These are phyloP conservation scores for Bemisia tabaci DNA, from an alignment of 1,140 invertebrate species.

Conservation along the genomic window DNA sequence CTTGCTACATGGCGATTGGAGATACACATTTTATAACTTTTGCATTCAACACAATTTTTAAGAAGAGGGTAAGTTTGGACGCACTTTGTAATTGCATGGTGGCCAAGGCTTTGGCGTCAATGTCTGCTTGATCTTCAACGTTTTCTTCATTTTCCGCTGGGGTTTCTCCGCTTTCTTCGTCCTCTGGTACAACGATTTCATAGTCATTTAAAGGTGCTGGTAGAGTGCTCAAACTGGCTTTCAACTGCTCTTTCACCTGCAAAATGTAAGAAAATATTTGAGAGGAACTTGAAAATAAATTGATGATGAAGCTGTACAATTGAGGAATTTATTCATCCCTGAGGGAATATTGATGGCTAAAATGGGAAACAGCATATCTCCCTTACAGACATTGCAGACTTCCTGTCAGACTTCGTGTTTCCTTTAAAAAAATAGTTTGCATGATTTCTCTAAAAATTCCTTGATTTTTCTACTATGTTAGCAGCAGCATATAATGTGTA, in stretches of 20 bases:
- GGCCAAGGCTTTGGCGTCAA: conserved; percentile 54
- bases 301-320: too few species aligned
- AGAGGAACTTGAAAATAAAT: conserved; percentile 22
- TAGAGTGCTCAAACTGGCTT: conserved; percentile 57
- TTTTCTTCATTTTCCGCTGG: conserved; percentile 31
- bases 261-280: conserved; percentile 14
- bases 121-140: conserved; percentile 77
- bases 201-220: conserved; percentile 93
- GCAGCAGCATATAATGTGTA: too few species aligned
- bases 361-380: too few species aligned
- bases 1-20: too few species aligned
- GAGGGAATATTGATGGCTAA: conserved; percentile 55
- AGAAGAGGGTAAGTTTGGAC: conserved; percentile 17
- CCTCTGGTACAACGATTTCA: conserved; percentile 90
- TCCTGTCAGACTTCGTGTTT: too few species aligned
- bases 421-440: too few species aligned
- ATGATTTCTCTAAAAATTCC: too few species aligned
- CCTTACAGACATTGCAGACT: too few species aligned
- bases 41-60: too few species aligned
- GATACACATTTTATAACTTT: too few species aligned
- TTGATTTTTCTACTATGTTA: too few species aligned
- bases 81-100: conserved; percentile 46
- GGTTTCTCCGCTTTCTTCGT: conserved; percentile 32
- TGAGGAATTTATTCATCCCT: conserved; percentile 44
- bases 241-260: conserved; percentile 54